Percentiles rank a stretch among this genome's conserved stretches.
Evolutionary conservation across 1,140 invertebrate genomes (phyloP).

Genomic region (Lepidurus arcticus): DNA sequence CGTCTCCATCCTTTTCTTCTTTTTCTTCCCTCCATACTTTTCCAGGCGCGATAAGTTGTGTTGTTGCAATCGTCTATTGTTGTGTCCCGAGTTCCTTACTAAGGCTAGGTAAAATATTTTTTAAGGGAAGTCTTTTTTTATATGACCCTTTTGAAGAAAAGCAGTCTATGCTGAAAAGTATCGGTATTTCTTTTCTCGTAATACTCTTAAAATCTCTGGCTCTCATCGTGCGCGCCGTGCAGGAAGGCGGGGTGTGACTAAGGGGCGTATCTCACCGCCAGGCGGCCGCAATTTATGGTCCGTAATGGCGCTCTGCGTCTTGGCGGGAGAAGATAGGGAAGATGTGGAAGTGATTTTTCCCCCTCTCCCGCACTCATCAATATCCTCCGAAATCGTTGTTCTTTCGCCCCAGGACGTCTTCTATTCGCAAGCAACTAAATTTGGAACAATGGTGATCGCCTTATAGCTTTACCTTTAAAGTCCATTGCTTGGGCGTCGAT

Average conservation of each 20-base stretch:
- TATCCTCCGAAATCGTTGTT: background rate
- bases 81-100: too few relatives aligned
- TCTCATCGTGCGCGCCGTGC: background rate
- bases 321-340: background rate
- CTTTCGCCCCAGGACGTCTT: background rate
- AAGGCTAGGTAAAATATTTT: too few relatives aligned
- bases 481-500: background rate
- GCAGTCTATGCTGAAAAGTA: background rate
- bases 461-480: background rate
- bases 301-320: conserved; percentile 13
- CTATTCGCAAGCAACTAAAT: background rate
- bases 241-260: background rate
- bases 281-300: background rate
- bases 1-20: background rate
- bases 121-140: too few relatives aligned
- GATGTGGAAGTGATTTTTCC: conserved; percentile 2
- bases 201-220: background rate
- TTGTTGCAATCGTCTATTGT: too few relatives aligned
- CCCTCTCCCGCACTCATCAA: background rate
- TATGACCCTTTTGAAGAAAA: background rate
- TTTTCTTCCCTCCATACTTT: background rate
- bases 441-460: background rate
- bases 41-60: background rate
- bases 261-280: conserved; percentile 16
- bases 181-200: background rate